phyloP scores from a whole-genome alignment of 2,888 invertebrate genomes.

The Xanthorhoe designata region DNA sequence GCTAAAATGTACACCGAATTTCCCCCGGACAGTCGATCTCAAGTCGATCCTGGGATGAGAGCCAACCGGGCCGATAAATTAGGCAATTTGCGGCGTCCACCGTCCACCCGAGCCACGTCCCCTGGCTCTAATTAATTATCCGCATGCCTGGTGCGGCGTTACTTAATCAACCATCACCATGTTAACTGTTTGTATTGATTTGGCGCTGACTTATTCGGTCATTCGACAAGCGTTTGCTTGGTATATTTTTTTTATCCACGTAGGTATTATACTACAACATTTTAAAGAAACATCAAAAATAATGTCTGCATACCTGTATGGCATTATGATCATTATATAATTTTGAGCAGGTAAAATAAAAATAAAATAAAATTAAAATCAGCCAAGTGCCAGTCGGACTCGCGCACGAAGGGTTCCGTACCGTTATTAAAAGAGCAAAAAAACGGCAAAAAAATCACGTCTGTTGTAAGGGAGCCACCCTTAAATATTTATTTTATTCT shows the following conservation, averaged over 20 bases:
- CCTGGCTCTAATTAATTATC: slow-evolving; percentile 69
- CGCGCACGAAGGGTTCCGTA: too few species aligned
- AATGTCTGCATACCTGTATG: not conserved
- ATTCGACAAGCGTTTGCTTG: not conserved
- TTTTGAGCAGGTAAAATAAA: not conserved
- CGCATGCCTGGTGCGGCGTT: slow-evolving; percentile 56
- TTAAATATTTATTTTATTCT: too few species aligned
- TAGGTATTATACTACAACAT: not conserved
- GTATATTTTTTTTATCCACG: too few species aligned
- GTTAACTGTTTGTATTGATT: slow-evolving; percentile 57
- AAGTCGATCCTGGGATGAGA: slow-evolving; percentile 27
- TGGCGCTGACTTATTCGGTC: slow-evolving; percentile 14
- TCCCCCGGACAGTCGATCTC: slow-evolving; percentile 27
- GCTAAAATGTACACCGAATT: slow-evolving; percentile 20
- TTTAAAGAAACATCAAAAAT: not conserved
- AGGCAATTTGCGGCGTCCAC: slow-evolving; percentile 44
- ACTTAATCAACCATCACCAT: slow-evolving; percentile 66
- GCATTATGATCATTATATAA: not conserved
- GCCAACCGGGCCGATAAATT: slow-evolving; percentile 43
- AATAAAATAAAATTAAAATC: too few species aligned
- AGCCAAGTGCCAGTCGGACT: too few species aligned
- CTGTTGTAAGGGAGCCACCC: too few species aligned
- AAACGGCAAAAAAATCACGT: too few species aligned
- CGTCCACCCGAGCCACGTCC: slow-evolving; percentile 47
- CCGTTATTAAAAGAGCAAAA: too few species aligned